Conservation (phyloP, 2,113 vertebrate species). For the Heterotilapia buettikoferi region DNA sequence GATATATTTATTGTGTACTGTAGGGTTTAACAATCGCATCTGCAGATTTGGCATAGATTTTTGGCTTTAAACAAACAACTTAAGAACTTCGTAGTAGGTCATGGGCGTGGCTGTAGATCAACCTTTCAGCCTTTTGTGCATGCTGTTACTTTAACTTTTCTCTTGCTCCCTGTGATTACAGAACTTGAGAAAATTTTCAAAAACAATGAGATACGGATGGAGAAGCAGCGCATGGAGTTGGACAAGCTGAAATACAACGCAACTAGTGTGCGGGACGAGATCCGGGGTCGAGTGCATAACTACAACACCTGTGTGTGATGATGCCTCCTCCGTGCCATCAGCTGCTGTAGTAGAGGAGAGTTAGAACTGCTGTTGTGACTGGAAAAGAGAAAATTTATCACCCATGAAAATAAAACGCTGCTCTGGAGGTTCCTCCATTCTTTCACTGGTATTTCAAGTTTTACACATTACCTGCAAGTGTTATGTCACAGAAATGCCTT, state of each 20-base stretch:
- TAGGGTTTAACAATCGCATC: not conserved
- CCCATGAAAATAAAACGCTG: not conserved
- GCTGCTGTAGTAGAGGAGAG: slow-evolving; percentile 14
- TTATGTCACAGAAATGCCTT: slow-evolving; percentile 15
- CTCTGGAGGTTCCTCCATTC: not conserved
- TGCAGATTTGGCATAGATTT: not conserved
- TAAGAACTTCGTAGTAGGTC: not conserved
- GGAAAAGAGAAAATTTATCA: not conserved
- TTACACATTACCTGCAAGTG: slow-evolving; percentile 33
- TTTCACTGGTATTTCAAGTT: not conserved
- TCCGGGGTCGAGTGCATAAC: slow-evolving; percentile 55
- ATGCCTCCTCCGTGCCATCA: not conserved
- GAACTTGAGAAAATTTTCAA: slow-evolving; percentile 75
- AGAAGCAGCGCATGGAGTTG: slow-evolving; percentile 64
- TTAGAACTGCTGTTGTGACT: not conserved
- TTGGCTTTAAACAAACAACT: not conserved
- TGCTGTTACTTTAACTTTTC: not conserved
- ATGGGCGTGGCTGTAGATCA: not conserved
- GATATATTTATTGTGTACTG: not conserved
- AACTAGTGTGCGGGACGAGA: slow-evolving; percentile 60
- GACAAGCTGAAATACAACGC: slow-evolving; percentile 67
- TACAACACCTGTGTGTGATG: slow-evolving; percentile 70
- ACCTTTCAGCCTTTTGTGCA: not conserved
- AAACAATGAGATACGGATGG: slow-evolving; percentile 72
- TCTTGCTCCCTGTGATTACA: slow-evolving; percentile 14